Base-by-base conservation (phyloP, 2,113 vertebrate genomes). In the Galbula dea region DNA sequence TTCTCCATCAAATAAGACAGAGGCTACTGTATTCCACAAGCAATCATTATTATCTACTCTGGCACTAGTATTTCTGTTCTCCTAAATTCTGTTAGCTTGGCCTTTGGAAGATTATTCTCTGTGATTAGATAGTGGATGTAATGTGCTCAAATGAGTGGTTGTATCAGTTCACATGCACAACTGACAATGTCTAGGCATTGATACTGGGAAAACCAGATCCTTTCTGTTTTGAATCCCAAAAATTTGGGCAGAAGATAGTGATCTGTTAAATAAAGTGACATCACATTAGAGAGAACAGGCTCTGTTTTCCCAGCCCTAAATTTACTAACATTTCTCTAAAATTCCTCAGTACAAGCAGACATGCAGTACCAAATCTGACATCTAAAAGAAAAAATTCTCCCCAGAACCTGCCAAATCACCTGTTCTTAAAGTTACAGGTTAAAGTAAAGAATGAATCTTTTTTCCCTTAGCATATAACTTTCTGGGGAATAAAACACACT, bases 1-100 rank as follows among this genome's bases (percentile, higher is more conserved):
- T 89, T 54, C 62, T 88, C 72, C 71, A 86, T 91, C 83, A 48
- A 91, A 91, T 86, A 74, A 95, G 88, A 74, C 75, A 80, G 67
- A 88, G 41, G 57, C 59, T 62, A 39, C 73, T 74, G 46, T 87
- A 69, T 63, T 71, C 79, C 85, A 37, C 1, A 9, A 74, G 59
- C 37, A 91, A 97, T 89, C 78, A 89, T 26, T 32, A 46, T 87
- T 87, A 96, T 72, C 81, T 90, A 23, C 77, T 71, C 51, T 54
- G 39, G 29, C 76, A 88, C 61, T 45, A 63, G 87, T 94, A 66
- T 74, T 93, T 93, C 55, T 86, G 55, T 73, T 92, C 48, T 91
- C 59, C 27, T 45, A 36, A 86, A 84, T 45, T 77, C 52, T 69
- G 46, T 89, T 95, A 89, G 73, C 75, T 11, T 23, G 34, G 83